Evolutionary conservation across 2,797 vertebrate genomes (phyloP).

Genomic region (Darevskia mixta): DNA sequence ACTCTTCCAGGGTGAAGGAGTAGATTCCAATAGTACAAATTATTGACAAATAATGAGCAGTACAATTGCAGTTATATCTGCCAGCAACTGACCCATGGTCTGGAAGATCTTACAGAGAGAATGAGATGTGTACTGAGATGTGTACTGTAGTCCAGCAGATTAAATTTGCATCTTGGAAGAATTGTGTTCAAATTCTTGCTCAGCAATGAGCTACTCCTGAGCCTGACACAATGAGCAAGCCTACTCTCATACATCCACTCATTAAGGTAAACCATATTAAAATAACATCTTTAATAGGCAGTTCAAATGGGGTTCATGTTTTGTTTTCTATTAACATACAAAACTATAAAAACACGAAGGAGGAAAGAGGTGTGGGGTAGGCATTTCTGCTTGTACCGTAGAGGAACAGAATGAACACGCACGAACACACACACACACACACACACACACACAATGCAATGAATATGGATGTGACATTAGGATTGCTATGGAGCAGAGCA

Average conservation of each 20-base stretch:
- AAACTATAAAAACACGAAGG: too few relatives aligned
- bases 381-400: too few relatives aligned
- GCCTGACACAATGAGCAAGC: background rate
- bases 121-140: background rate
- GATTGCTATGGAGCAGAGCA: too few relatives aligned
- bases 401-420: too few relatives aligned
- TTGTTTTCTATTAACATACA: too few relatives aligned
- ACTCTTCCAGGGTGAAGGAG: background rate
- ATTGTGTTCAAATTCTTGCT: background rate
- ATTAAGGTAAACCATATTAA: background rate
- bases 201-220: background rate
- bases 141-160: background rate
- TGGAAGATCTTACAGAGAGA: background rate
- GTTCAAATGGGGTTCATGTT: too few relatives aligned
- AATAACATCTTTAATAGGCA: background rate
- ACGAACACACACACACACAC: too few relatives aligned
- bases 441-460: too few relatives aligned
- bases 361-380: too few relatives aligned
- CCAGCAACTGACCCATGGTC: background rate
- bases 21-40: too few relatives aligned
- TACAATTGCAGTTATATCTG: background rate
- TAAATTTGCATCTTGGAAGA: background rate
- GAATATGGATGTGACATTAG: too few relatives aligned
- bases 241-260: background rate
- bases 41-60: background rate